These are phyloP conservation scores for Cebidichthys violaceus DNA, from an alignment of 2,113 vertebrate species.

Conservation along the genomic window DNA sequence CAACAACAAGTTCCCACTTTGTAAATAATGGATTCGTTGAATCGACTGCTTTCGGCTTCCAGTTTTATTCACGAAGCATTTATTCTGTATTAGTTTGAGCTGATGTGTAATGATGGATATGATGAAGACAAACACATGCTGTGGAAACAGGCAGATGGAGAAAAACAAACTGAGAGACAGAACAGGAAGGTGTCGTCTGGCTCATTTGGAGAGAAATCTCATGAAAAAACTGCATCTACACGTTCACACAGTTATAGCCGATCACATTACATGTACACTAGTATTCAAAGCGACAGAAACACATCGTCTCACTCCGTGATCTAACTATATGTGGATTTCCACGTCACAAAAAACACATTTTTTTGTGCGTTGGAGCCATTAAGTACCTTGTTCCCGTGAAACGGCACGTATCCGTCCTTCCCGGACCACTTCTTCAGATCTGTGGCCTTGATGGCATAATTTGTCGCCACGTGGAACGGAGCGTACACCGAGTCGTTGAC, in stretches of 20 bases:
- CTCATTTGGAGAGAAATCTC: neutral
- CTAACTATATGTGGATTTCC: neutral
- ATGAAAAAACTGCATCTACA: neutral
- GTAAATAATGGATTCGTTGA: neutral
- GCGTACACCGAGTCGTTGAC: conserved; percentile 83
- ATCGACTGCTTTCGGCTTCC: neutral
- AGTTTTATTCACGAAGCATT: neutral
- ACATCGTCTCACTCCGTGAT: neutral
- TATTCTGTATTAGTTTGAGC: too few species aligned
- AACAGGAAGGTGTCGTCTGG: neutral
- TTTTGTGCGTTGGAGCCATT: neutral
- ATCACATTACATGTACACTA: neutral
- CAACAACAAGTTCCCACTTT: neutral
- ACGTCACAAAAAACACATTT: neutral
- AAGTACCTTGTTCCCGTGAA: conserved; percentile 92
- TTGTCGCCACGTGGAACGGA: conserved; percentile 72
- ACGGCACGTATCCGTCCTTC: conserved; percentile 85
- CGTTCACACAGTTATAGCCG: neutral
- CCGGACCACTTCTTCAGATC: conserved; percentile 91
- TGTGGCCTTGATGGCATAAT: conserved; percentile 71
- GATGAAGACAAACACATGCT: neutral
- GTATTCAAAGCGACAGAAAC: neutral
- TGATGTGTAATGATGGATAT: neutral
- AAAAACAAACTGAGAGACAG: neutral
- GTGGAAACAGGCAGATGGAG: neutral